phyloP scores from a whole-genome alignment of 37 sponge, comb jelly and placozoan genomes.

The Amphimedon queenslandica region DNA sequence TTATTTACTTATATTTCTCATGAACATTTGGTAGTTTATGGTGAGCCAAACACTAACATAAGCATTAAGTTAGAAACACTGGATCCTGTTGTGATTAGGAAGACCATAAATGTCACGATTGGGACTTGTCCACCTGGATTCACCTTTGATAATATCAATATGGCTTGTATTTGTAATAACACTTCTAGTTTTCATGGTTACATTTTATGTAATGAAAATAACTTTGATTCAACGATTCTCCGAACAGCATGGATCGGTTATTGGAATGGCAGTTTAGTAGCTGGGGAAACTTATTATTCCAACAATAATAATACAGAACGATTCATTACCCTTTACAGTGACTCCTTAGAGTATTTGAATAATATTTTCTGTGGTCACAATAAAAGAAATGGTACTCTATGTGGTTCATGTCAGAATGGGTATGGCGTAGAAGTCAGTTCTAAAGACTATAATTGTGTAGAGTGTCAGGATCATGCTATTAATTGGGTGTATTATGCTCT shows the following conservation, averaged over 20 bases:
- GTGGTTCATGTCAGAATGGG: constrained; percentile 18
- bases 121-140: constrained; percentile 31
- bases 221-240: neutral
- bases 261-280: neutral
- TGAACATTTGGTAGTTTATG: neutral
- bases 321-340: neutral
- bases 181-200: neutral
- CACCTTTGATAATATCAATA: neutral
- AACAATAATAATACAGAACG: too few species aligned
- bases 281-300: neutral
- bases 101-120: neutral
- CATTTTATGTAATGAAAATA: neutral
- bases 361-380: neutral
- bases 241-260: neutral
- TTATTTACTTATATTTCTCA: neutral
- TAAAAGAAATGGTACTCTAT: constrained; percentile 19
- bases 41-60: neutral
- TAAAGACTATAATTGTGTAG: constrained; percentile 5
- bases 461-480: neutral
- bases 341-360: neutral
- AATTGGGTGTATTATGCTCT: constrained; percentile 24
- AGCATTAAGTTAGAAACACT: constrained; percentile 17
- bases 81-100: constrained; percentile 26
- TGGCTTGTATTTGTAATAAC: neutral
- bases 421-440: constrained; percentile 25